These are phyloP conservation scores for Drosophila tripunctata DNA, from an alignment of 2,888 invertebrate species.

Conservation along the genomic window DNA sequence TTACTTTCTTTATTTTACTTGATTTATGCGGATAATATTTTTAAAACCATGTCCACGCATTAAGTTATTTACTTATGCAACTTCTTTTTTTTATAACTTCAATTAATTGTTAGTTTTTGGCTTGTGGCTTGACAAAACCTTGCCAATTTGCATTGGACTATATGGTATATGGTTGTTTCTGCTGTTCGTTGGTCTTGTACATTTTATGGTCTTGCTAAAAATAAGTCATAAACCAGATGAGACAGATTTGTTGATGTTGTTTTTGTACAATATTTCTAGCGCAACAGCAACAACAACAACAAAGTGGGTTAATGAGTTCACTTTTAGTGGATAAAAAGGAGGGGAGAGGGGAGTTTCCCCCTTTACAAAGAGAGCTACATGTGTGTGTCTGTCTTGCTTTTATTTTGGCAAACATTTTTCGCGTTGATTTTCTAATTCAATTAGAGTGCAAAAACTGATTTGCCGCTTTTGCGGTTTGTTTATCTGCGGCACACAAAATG, in stretches of 20 bases:
- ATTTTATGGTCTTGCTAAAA: constrained; percentile 48
- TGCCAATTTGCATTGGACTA: constrained; percentile 35
- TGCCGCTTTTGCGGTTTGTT: constrained; percentile 39
- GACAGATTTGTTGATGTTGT: constrained; percentile 42
- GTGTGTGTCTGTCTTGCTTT: constrained; percentile 16
- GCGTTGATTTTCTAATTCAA: constrained; percentile 31
- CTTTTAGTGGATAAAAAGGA: constrained; percentile 1
- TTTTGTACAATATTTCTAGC: constrained; percentile 41
- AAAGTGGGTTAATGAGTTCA: constrained; percentile 79
- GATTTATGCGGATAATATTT: background rate
- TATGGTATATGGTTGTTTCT: constrained; percentile 6
- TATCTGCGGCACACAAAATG: background rate
- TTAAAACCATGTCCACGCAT: no score
- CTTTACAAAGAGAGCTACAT: constrained; percentile 10
- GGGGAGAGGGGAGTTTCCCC: constrained; percentile 14
- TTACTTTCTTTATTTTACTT: constrained; percentile 17
- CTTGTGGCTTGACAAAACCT: constrained; percentile 15
- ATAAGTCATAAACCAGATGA: constrained; percentile 64
- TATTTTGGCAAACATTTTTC: constrained; percentile 25
- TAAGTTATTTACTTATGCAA: background rate
- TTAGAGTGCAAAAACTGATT: constrained; percentile 33
- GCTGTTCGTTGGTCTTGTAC: constrained; percentile 8
- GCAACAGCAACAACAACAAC: constrained; percentile 32
- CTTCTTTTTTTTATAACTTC: background rate
- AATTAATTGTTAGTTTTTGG: background rate